Evolutionary conservation across 2,113 vertebrate genomes (phyloP).

Genomic region (Zosterops japonicus): DNA sequence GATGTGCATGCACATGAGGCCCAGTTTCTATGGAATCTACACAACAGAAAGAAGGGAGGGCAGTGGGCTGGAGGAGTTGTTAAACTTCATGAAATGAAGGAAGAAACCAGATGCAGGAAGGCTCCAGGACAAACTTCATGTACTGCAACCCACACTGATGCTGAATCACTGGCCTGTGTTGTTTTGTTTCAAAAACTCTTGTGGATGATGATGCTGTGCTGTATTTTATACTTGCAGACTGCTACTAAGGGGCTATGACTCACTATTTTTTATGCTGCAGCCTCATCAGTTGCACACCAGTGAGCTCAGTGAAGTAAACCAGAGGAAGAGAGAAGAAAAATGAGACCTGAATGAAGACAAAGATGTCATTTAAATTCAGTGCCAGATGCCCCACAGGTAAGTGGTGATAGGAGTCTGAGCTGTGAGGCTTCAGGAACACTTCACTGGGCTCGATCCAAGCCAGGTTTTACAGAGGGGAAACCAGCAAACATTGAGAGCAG

Average conservation of each 20-base stretch:
- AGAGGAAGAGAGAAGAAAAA: not conserved
- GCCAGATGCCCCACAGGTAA: not conserved
- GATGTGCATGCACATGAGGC: fast-evolving
- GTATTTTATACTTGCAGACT: not conserved
- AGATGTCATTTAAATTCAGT: not conserved
- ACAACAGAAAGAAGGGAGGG: not conserved
- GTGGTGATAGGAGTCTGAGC: not conserved
- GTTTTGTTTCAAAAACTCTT: not conserved
- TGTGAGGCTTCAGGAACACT: not conserved
- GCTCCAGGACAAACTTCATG: not conserved
- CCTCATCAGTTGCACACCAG: not conserved
- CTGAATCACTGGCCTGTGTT: conserved; percentile 35
- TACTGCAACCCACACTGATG: not conserved
- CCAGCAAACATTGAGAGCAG: not conserved
- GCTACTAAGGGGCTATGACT: conserved; percentile 19
- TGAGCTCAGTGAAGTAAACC: not conserved
- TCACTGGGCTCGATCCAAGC: not conserved
- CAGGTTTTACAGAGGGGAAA: not conserved
- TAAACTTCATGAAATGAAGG: not conserved
- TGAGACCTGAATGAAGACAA: not conserved
- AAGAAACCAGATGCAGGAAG: not conserved
- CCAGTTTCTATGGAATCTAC: not conserved
- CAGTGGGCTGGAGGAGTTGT: not conserved
- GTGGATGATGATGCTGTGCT: conserved; percentile 2
- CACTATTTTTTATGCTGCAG: not conserved